Evolutionary conservation across 2,797 vertebrate genomes (phyloP), one percentile per base, ranked within the genome.

Genomic region (Pseudomugil gertrudae): DNA sequence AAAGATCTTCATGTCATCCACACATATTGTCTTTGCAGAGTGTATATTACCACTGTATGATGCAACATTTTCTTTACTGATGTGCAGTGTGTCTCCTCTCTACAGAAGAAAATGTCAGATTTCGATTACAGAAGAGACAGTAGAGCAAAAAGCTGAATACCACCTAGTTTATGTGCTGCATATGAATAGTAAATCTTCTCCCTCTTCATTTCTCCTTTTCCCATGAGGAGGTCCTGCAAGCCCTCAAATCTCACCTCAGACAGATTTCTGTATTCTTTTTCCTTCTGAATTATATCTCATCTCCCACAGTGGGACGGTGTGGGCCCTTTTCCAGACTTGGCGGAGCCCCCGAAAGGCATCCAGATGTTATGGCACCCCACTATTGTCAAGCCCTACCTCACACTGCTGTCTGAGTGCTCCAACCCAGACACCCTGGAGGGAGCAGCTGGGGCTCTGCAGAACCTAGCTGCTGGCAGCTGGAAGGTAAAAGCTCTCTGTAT

Each of bases 301-400:
- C 65, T 74, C 83, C 84, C 76, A 64, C 90, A 98, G 97, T 99
- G 98, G 98, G 98, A 99, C 72, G 97, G 98, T 19, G 95, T 97
- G 59, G 97, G 97, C 84, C 97, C 97, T 75, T 96, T 99, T 89
- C 96, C 96, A 68, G 97, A 99, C 86, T 95, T 96, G 86, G 94
- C 96, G 57, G 97, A 99, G 84, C 96, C 97, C 83, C 98, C 97
- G 55, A 99, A 98, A 94, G 97, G 98, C 84, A 97, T 99, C 91
- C 97, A 99, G 95, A 98, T 99, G 96, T 93, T 99, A 83, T 99
- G 97, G 98, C 97, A 99, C 94, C 98, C 98, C 63, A 97, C 96
- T 83, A 98, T 99, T 87, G 98, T 98, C 85, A 99, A 99, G 96
- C 97, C 98, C 93, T 99, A 99, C 97, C 97, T 99, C 94, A 98